Conservation (phyloP, 2,797 vertebrate species). For the Sphenopsis melanotis region DNA sequence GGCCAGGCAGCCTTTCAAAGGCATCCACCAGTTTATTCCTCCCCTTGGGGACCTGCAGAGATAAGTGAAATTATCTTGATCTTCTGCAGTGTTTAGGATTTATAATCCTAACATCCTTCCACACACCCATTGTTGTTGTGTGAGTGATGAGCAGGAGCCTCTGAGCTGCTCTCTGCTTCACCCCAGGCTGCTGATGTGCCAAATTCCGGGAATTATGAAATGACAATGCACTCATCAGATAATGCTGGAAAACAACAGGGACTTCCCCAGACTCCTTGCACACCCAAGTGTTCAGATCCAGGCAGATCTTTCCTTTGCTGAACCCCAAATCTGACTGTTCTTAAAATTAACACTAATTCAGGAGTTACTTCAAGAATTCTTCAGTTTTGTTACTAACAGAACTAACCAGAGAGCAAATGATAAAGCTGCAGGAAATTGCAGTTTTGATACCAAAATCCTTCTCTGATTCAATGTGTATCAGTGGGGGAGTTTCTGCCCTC, state of each 20-base stretch:
- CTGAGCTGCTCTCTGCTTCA: conserved; percentile 41
- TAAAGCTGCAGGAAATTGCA: not conserved
- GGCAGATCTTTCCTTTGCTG: not conserved
- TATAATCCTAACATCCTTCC: conserved; percentile 52
- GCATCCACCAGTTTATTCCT: conserved; percentile 5
- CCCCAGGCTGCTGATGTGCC: not conserved
- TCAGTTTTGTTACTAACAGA: not conserved
- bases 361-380: not conserved
- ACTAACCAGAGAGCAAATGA: not conserved
- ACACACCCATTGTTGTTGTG: not conserved
- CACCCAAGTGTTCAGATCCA: not conserved
- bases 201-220: conserved; percentile 55
- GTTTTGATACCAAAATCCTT: not conserved
- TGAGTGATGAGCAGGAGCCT: conserved; percentile 36
- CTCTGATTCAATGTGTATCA: not conserved
- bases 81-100: conserved; percentile 33
- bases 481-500: not conserved
- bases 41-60: not conserved
- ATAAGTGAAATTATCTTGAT: conserved; percentile 42
- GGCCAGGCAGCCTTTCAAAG: conserved; percentile 33
- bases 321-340: not conserved
- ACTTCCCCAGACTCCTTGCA: not conserved
- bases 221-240: conserved; percentile 35
- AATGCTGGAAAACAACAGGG: not conserved
- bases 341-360: not conserved